Evolutionary conservation across 1,140 invertebrate genomes (phyloP).

Genomic region (Arctopsyche grandis): DNA sequence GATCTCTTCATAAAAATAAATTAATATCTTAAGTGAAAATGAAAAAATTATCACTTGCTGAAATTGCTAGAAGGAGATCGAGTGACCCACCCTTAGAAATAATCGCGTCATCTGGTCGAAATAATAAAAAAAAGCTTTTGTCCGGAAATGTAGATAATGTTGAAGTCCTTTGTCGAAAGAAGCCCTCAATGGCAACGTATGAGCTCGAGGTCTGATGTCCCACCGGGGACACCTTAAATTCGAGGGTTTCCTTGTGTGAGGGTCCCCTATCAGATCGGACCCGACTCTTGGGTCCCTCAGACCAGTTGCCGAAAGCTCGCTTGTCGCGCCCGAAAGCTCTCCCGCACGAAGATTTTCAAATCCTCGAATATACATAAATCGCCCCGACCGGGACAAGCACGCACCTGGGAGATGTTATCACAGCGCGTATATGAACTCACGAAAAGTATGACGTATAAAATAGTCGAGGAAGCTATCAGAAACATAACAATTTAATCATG

Average conservation of each 20-base stretch:
- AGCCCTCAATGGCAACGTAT: neutral
- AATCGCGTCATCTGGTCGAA: neutral
- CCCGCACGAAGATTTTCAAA: neutral
- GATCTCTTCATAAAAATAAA: no score
- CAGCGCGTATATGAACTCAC: conserved; percentile 4
- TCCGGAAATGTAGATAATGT: conserved; percentile 5
- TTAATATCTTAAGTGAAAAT: no score
- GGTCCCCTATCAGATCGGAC: neutral
- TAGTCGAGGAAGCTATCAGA: neutral
- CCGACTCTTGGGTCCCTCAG: neutral
- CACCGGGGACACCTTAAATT: conserved; percentile 13
- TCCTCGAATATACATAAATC: conserved; percentile 28
- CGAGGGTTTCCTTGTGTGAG: neutral
- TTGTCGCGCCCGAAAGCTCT: neutral
- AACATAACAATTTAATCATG: neutral
- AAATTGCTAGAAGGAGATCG: no score
- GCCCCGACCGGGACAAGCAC: conserved; percentile 8
- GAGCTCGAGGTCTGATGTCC: neutral
- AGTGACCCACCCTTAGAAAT: neutral
- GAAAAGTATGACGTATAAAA: neutral
- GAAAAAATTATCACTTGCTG: no score
- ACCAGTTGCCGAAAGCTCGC: neutral
- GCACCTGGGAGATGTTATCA: conserved; percentile 30
- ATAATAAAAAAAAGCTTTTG: neutral
- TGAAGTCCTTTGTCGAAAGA: conserved; percentile 9